Evolutionary conservation across 2,797 vertebrate species (phyloP).

Genomic region (Microhierax caerulescens): DNA sequence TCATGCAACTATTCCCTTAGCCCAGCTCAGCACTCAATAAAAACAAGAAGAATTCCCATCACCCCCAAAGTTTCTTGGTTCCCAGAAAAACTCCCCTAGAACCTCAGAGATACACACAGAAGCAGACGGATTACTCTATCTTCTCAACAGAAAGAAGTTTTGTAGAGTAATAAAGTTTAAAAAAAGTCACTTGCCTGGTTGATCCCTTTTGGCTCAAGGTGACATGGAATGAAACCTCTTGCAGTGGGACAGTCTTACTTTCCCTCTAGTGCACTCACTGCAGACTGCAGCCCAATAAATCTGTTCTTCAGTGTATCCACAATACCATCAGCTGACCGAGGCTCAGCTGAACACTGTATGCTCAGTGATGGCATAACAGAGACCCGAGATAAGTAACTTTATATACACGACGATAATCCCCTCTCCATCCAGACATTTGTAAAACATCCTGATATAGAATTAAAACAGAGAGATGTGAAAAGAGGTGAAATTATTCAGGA

Average conservation of each 20-base stretch:
- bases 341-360: neutral
- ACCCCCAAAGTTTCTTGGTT: neutral
- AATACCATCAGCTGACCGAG: neutral
- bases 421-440: neutral
- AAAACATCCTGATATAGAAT: slow-evolving; percentile 30
- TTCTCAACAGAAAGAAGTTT: neutral
- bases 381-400: neutral
- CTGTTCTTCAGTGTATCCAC: neutral
- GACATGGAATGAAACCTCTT: neutral
- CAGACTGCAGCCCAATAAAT: neutral
- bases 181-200: neutral
- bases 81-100: neutral
- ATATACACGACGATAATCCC: neutral
- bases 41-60: neutral
- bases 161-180: neutral
- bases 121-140: neutral
- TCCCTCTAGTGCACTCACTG: neutral
- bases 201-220: neutral
- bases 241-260: neutral
- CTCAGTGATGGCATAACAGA: neutral
- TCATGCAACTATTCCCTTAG: neutral
- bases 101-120: neutral
- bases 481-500: slow-evolving; percentile 76
- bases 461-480: slow-evolving; percentile 66
- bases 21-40: neutral